Evolutionary conservation across 2,113 vertebrate genomes (phyloP).

Genomic region (Limnothrissa miodon): DNA sequence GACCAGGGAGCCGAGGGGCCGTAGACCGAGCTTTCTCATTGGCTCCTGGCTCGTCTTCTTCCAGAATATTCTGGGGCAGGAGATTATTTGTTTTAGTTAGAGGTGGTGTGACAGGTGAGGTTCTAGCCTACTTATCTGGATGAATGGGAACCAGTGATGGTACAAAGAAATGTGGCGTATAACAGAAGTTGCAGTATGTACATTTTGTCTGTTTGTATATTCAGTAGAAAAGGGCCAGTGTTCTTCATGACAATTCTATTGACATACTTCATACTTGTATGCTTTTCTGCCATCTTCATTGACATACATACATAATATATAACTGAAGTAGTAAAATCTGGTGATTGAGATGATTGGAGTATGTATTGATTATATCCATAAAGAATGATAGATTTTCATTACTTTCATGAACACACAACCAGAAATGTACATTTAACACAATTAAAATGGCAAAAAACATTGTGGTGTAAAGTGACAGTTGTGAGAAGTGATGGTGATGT

Average conservation of each 20-base stretch:
- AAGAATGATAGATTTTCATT: too few species aligned
- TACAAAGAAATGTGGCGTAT: conserved; percentile 35
- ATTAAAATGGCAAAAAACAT: too few species aligned
- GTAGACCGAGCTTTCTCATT: conserved; percentile 34
- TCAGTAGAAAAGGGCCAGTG: neutral
- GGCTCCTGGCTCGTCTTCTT: conserved; percentile 28
- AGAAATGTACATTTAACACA: neutral
- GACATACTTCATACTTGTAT: neutral
- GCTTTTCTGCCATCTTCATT: neutral
- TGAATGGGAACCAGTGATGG: neutral
- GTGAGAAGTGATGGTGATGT: too few species aligned
- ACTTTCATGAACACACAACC: neutral
- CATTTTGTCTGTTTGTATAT: neutral
- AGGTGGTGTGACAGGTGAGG: conserved; percentile 22
- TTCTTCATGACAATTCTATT: neutral
- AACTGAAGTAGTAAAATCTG: neutral
- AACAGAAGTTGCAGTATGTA: neutral
- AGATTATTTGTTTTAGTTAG: conserved; percentile 31
- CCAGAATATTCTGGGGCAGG: conserved; percentile 9
- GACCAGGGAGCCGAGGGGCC: conserved; percentile 62
- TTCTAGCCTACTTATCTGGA: neutral
- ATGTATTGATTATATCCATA: neutral
- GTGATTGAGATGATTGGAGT: neutral
- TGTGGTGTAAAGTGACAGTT: too few species aligned
- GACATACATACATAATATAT: neutral